Conservation (phyloP, 2,797 vertebrate genomes). For the Spea hammondii region DNA sequence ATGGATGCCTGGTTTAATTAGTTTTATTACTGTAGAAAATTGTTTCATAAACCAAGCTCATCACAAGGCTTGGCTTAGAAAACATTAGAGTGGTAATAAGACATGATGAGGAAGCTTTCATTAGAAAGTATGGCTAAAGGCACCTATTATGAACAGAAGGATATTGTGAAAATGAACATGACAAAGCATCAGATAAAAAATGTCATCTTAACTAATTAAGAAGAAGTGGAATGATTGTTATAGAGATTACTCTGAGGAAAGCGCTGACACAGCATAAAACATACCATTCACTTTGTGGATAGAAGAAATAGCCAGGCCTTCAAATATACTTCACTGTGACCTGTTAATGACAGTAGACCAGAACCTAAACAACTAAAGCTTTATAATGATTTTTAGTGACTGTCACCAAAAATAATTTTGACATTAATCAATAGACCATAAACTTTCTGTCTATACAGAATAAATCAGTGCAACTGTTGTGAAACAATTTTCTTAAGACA, state of each 20-base stretch:
- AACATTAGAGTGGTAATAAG: slow-evolving; percentile 66
- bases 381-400: too few relatives aligned
- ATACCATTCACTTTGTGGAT: slow-evolving; percentile 44
- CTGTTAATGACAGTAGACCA: neutral
- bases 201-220: slow-evolving; percentile 54
- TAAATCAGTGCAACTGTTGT: too few relatives aligned
- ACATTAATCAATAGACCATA: too few relatives aligned
- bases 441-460: too few relatives aligned
- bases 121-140: slow-evolving; percentile 61
- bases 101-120: slow-evolving; percentile 63
- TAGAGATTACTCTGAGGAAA: slow-evolving; percentile 45
- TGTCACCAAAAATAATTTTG: too few relatives aligned
- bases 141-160: slow-evolving; percentile 57
- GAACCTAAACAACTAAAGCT: too few relatives aligned
- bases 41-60: slow-evolving; percentile 70
- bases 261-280: slow-evolving; percentile 41
- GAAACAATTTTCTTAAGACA: too few relatives aligned
- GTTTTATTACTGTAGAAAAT: slow-evolving; percentile 73
- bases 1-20: slow-evolving; percentile 76
- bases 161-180: slow-evolving; percentile 56
- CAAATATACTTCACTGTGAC: neutral
- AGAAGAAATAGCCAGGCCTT: slow-evolving; percentile 2
- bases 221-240: slow-evolving; percentile 52
- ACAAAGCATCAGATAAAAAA: slow-evolving; percentile 51
- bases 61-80: slow-evolving; percentile 66